phyloP scores from a whole-genome alignment of 2,888 invertebrate species.

The Amblyjoppa fuscipennis region DNA sequence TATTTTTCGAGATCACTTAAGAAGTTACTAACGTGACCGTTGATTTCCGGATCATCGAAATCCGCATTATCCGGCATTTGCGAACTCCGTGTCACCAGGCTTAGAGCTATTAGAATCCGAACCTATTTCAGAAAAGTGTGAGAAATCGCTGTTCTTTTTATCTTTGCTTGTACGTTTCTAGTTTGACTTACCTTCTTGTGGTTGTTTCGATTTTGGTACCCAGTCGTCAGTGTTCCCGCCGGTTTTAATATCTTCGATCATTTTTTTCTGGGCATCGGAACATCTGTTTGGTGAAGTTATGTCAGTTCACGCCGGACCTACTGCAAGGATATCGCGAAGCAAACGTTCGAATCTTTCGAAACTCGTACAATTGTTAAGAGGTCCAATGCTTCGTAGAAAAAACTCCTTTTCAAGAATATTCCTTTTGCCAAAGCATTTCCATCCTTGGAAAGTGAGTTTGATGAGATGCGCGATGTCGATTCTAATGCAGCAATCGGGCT shows the following conservation, averaged over 20 bases:
- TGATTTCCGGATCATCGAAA: slow-evolving; percentile 1
- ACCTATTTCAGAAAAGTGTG: not conserved
- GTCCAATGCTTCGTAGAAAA: slow-evolving; percentile 49
- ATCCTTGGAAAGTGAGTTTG: slow-evolving; percentile 39
- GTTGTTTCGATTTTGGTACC: not conserved
- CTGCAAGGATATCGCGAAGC: slow-evolving; percentile 37
- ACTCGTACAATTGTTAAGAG: slow-evolving; percentile 28
- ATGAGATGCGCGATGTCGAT: slow-evolving; percentile 57
- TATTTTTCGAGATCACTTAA: slow-evolving; percentile 18
- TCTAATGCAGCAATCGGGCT: slow-evolving; percentile 14
- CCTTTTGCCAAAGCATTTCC: slow-evolving; percentile 46
- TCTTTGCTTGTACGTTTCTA: not conserved
- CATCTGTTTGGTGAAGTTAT: slow-evolving; percentile 23
- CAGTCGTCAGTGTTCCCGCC: not conserved
- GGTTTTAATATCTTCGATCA: slow-evolving; percentile 12
- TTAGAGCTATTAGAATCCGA: not conserved
- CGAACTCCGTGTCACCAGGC: not conserved
- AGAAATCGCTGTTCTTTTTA: not conserved
- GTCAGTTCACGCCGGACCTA: slow-evolving; percentile 34
- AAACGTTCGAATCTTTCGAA: not conserved
- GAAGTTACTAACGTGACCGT: not conserved
- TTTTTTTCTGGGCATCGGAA: slow-evolving; percentile 15
- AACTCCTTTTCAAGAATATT: slow-evolving; percentile 41
- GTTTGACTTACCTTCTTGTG: not conserved
- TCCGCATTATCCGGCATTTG: not conserved